phyloP scores from a whole-genome alignment of 2,797 vertebrate genomes.

The Carcharodon carcharias region DNA sequence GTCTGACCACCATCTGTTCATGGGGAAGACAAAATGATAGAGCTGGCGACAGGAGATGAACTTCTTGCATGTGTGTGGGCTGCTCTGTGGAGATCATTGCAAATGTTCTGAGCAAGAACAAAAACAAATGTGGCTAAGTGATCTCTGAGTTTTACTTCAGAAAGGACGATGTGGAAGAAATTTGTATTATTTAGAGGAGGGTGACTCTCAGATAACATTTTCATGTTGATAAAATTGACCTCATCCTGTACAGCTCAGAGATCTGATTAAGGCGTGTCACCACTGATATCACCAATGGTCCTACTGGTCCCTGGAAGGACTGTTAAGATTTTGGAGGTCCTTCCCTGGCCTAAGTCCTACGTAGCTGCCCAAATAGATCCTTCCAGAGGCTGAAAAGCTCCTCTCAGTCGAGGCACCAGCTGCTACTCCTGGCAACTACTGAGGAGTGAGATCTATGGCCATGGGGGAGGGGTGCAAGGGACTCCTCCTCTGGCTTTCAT shows the following conservation, averaged over 20 bases:
- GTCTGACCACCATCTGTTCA: neutral
- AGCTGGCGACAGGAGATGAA: neutral
- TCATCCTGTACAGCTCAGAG: neutral
- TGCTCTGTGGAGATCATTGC: neutral
- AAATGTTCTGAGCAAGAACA: neutral
- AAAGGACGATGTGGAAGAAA: neutral
- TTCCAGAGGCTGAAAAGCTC: too few relatives aligned
- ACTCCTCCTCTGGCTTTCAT: too few relatives aligned
- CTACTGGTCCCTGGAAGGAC: neutral
- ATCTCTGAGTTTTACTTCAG: neutral
- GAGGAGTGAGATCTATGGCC: too few relatives aligned
- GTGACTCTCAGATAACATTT: neutral
- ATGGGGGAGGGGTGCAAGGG: too few relatives aligned
- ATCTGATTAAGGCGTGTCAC: neutral
- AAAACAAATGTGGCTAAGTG: neutral
- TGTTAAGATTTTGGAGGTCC: neutral
- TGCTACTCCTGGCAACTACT: too few relatives aligned
- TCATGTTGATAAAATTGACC: neutral
- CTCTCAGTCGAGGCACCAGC: too few relatives aligned
- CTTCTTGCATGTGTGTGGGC: neutral
- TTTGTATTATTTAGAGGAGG: neutral
- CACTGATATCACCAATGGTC: neutral
- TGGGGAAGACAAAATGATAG: neutral
- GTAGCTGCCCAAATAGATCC: too few relatives aligned
- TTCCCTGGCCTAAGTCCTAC: too few relatives aligned